Conservation (phyloP, 2,113 vertebrate genomes). For the Heloderma charlesbogerti region DNA sequence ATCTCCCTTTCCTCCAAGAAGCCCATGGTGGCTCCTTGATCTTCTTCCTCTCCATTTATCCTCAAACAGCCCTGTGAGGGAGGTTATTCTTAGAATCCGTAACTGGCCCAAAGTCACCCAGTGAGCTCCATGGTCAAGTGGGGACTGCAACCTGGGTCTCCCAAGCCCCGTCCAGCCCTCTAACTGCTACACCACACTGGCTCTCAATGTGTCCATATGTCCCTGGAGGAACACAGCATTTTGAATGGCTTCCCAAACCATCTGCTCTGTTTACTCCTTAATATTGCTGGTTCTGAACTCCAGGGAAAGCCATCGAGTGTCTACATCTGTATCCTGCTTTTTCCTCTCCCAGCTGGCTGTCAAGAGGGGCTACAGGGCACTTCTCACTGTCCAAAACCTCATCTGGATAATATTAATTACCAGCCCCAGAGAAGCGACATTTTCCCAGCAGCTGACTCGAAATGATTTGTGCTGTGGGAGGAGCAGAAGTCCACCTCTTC, state of each 20-base stretch:
- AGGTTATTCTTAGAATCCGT: too few species aligned
- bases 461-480: not conserved
- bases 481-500: not conserved
- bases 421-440: not conserved
- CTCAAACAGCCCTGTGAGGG: too few species aligned
- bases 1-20: too few species aligned
- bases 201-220: too few species aligned
- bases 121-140: too few species aligned
- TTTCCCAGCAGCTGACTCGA: not conserved
- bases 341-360: conserved; percentile 29
- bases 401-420: conserved; percentile 43
- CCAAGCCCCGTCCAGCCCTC: not conserved
- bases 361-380: conserved; percentile 43
- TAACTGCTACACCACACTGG: too few species aligned
- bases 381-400: conserved; percentile 1
- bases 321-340: not conserved
- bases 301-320: not conserved
- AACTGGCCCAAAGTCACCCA: too few species aligned
- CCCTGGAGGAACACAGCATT: accelerated
- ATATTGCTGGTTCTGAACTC: not conserved
- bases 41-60: too few species aligned
- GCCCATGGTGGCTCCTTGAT: too few species aligned
- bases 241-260: not conserved
- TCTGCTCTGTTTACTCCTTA: not conserved
- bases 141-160: too few species aligned